Evolutionary conservation across 2,888 invertebrate species (phyloP), one percentile per base, ranked within the genome.

Genomic region (Plemyria rubiginata): DNA sequence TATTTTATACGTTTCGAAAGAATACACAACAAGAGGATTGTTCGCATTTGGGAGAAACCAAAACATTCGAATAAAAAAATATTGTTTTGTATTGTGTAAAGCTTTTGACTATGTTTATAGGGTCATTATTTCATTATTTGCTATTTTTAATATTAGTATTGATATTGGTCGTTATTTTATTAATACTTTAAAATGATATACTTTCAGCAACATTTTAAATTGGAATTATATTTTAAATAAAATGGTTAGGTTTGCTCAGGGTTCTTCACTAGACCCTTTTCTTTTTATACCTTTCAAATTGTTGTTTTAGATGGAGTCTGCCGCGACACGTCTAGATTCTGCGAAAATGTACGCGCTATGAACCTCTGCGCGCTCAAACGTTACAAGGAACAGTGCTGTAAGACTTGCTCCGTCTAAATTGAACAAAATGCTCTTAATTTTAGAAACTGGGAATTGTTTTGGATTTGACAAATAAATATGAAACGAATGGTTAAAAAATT

Each of bases 361-460:
- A 97, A 97, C 79, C 94, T 98, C 94, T 98, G 98, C 90, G 95
- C 96, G 56, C 94, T 97, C 72, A 94, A 95, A 76, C 95, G 96
- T 45, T 98, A 97, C 88, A 95, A 96, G 82, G 95, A 95, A 79
- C 97, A 97, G 81, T 98, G 98, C 89, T 98, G 98, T 93, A 94
- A 95, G 75, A 96, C 98, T 58, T 98, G 98, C 89, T 76, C 80
- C 41, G 84, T 87, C 66, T 90, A 84, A 43, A 58, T 46, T 32
- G 73, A 46, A n/a, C 13, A 15, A 51, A 38, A 46, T 9, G 29
- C 32, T 56, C 53, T 54, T 46, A 60, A 54, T 63, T 49, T 50
- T 15, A 38, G 28, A 49, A 60, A 38, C 49, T 22, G 29, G 57
- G 62, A 65, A 65, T 65, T 65, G 65, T 57, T 56, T 62, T 57